Base-by-base conservation (phyloP, 2,888 invertebrate species). In the Diadegma fenestrale region DNA sequence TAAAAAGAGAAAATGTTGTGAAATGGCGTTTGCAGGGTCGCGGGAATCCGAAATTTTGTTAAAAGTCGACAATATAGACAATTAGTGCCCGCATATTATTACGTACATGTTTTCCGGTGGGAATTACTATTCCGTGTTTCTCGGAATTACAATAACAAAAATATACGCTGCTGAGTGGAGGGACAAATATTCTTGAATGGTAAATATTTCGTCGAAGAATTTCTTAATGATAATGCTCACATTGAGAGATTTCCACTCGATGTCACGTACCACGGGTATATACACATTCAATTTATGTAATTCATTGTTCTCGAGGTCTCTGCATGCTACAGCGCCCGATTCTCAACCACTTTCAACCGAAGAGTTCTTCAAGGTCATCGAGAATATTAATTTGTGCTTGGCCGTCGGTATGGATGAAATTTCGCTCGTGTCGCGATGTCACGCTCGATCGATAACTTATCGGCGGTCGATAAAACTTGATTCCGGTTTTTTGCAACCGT, bases 341-440 rank as follows among this genome's bases (percentile, higher is more conserved):
- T 64, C 72, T 72, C 64, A 58, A 7, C 30, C n/a, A 66, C 72
- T 64, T 73, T 80, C 80, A 22, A 80, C 72, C 73, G 72, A 71
- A 48, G 61, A 48, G 45, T 17, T n/a, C 10, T 37, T 26, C 26
- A 45, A 48, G 37, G 79, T 33, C 30, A 5, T 8, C 14, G 26
- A 30, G 26, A 45, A 26, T 58, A 58, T 58, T 45, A n/a, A 26
- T 17, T 45, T 68, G 26, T 45, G 26, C 17, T 26, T 17, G 26
- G 45, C 26, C 2, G 45, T 8, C 17, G 45, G 26, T 45, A 45
- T 26, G 30, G 30, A 68, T 45, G 8, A 45, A 68, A 45, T 22
- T 14, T 22, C 19, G 8, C 19, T 1, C 4, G n/a, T 19, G n/a
- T 66, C 17, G 14, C 12, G 22, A 54, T 26, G 10, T 22, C 12